phyloP scores from a whole-genome alignment of 2,797 vertebrate species.

The Enteromius radiatus region DNA sequence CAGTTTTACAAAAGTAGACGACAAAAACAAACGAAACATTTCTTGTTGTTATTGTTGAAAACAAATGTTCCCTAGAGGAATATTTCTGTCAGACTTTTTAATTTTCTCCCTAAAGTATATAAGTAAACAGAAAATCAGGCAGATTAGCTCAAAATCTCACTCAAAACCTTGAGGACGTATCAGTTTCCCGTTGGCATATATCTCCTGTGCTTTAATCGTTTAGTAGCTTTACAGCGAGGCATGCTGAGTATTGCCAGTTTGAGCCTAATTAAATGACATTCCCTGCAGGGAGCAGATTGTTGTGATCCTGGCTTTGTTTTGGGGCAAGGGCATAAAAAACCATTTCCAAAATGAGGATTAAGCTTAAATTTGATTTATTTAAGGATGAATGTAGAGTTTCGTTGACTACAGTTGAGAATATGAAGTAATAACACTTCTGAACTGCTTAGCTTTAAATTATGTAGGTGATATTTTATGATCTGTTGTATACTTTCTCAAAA shows the following conservation, averaged over 20 bases:
- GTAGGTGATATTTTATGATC: neutral
- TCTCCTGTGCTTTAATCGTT: slow-evolving; percentile 2
- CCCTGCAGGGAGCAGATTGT: slow-evolving; percentile 1
- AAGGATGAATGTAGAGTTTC: neutral
- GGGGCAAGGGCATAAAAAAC: slow-evolving; percentile 17
- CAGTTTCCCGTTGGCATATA: slow-evolving; percentile 5
- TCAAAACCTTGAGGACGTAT: slow-evolving; percentile 3
- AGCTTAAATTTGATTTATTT: neutral
- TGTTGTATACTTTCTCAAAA: neutral
- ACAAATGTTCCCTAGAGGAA: neutral
- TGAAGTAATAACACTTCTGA: neutral
- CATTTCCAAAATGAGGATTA: slow-evolving; percentile 18
- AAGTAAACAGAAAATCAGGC: slow-evolving; percentile 6
- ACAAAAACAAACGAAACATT: neutral
- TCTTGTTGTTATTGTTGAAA: neutral
- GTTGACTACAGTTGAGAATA: neutral
- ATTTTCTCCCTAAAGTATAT: neutral
- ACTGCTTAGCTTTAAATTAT: neutral
- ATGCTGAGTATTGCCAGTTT: slow-evolving; percentile 18
- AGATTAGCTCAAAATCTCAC: slow-evolving; percentile 18
- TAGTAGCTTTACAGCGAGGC: neutral
- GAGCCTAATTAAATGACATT: slow-evolving; percentile 14
- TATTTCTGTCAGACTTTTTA: neutral
- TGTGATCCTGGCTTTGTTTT: slow-evolving; percentile 23
- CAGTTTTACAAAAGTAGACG: neutral